Evolutionary conservation across 2,113 vertebrate species (phyloP).

Genomic region (Gnathonemus longibarbis): DNA sequence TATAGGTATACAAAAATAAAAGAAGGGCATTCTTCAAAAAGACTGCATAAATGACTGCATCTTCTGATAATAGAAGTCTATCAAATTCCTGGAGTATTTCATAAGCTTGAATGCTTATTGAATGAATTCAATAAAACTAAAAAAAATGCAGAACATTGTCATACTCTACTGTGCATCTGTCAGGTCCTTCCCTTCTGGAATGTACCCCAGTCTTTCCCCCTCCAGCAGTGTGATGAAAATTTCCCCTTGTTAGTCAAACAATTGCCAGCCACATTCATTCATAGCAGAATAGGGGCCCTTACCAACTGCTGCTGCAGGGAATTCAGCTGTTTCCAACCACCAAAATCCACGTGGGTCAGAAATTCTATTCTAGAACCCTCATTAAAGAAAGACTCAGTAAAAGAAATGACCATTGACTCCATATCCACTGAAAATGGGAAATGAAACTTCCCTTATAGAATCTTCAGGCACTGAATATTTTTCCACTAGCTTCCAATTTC

Average conservation of each 20-base stretch:
- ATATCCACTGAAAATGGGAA: not conserved
- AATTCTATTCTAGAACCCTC: conserved; percentile 8
- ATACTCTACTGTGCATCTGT: not conserved
- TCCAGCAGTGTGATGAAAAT: not conserved
- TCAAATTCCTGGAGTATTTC: not conserved
- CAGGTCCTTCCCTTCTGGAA: not conserved
- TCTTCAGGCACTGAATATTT: not conserved
- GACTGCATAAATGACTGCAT: not conserved
- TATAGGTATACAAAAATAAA: not conserved
- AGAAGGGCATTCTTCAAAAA: not conserved
- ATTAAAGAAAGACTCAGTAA: not conserved
- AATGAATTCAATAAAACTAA: not conserved
- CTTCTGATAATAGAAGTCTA: not conserved
- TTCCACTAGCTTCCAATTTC: not conserved
- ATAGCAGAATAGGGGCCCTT: not conserved
- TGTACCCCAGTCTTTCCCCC: not conserved
- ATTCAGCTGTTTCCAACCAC: not conserved
- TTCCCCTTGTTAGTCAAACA: conserved; percentile 1
- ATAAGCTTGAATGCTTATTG: not conserved
- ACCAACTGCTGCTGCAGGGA: not conserved
- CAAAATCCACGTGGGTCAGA: not conserved
- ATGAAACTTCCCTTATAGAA: not conserved
- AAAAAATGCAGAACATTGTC: not conserved
- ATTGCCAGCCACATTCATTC: not conserved
- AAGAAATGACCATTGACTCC: not conserved